Base-by-base conservation (phyloP, 2,888 invertebrate species). In the Drosophila koepferae region DNA sequence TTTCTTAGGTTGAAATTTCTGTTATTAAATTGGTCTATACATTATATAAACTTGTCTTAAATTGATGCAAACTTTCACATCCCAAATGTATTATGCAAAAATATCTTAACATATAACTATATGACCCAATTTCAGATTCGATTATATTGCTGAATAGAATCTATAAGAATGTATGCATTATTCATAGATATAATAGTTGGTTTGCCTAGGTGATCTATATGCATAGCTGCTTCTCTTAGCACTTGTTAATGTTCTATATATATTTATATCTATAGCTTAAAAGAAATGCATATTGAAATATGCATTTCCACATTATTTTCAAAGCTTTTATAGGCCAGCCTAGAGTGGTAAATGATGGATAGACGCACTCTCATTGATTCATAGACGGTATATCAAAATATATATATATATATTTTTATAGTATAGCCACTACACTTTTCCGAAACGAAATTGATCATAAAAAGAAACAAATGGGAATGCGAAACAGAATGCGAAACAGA, bases 381-480 rank as follows among this genome's bases (percentile, higher is more conserved):
- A 8, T 14, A 51, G 34, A 18, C 9, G 10, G 6, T 2, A 31
- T 31, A 49, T 49, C 5, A 31, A 49, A 14, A 36, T 14, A 53
- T 18, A 18, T 18, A 7, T n/a, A n/a, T 18, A 9, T 16, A 53
- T 34, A 0, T 20, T 16, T 54, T 10, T 10, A 16, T n/a, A 28
- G 28, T 28, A 46, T 56, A 58, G 16, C 38, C 46, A 53, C 34
- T 20, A 41, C 18, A 49, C 14, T 23, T 63, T 36, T 23, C 36
- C 46, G 20, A 12, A 10, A 40, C 43, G 54, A 41, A 44, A 46
- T 59, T 55, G 56, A 63, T 49, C 43, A 62, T 53, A 55, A 71
- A 49, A 55, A 64, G 23, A 55, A 38, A 10, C 43, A 36, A 54
- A 40, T 54, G 53, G 14, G 7, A 68, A 23, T 6, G n/a, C 51